Evolutionary conservation across 2,113 vertebrate genomes (phyloP).

Genomic region (Tichodroma muraria): DNA sequence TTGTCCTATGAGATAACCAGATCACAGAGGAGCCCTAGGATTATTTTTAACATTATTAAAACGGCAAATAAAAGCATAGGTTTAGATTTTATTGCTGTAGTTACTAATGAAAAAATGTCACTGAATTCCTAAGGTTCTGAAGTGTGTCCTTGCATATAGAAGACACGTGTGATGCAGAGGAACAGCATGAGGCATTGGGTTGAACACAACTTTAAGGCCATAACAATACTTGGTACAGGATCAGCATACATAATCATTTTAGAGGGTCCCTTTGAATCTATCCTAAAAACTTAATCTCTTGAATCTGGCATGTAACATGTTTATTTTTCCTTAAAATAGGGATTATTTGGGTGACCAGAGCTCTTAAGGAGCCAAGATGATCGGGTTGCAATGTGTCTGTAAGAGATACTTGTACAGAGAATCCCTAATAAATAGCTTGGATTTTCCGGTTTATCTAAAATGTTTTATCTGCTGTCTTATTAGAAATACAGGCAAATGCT

Average conservation of each 20-base stretch:
- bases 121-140: neutral
- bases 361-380: neutral
- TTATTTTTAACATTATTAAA: neutral
- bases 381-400: neutral
- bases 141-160: neutral
- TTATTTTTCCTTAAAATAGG: neutral
- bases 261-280: neutral
- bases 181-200: neutral
- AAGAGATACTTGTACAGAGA: neutral
- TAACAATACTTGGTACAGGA: neutral
- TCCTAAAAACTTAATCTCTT: neutral
- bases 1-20: neutral
- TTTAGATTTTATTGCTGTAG: neutral
- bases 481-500: neutral
- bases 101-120: neutral
- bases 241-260: neutral
- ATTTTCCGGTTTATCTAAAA: neutral
- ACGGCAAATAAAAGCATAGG: neutral
- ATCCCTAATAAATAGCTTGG: neutral
- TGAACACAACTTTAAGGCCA: neutral
- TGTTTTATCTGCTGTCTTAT: neutral
- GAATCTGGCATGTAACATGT: accelerated
- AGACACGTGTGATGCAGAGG: neutral
- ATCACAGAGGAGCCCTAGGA: neutral
- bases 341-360: neutral